These are phyloP conservation scores for Syrrhaptes paradoxus DNA, from an alignment of 2,113 vertebrate genomes.

Conservation along the genomic window DNA sequence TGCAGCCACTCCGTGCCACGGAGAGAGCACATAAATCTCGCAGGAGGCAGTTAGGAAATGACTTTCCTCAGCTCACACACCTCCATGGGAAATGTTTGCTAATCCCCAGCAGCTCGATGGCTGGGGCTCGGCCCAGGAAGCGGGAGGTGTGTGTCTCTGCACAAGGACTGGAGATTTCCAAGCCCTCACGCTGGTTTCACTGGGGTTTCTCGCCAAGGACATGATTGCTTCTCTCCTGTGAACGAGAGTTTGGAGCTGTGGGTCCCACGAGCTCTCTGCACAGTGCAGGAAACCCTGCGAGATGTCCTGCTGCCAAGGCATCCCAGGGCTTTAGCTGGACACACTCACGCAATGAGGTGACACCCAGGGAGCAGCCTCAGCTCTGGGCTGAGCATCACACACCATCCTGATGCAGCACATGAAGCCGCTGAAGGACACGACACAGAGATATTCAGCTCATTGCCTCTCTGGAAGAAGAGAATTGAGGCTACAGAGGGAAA, in stretches of 20 bases:
- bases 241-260: not conserved
- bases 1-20: not conserved
- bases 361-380: not conserved
- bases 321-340: not conserved
- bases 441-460: not conserved
- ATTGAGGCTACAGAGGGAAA: not conserved
- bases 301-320: not conserved
- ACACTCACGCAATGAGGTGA: not conserved
- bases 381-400: not conserved
- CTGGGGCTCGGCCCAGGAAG: not conserved
- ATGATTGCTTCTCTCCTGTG: accelerated
- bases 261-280: not conserved
- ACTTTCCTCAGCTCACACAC: not conserved
- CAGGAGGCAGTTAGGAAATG: not conserved
- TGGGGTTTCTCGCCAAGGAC: not conserved
- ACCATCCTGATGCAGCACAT: not conserved
- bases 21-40: not conserved
- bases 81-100: not conserved
- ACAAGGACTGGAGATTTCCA: not conserved
- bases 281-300: not conserved
- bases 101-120: not conserved
- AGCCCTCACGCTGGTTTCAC: not conserved
- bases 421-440: not conserved
- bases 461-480: not conserved
- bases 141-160: not conserved